Percentiles rank a stretch among this genome's conserved stretches.
phyloP scores from a whole-genome alignment of 2,888 invertebrate species.

The Lingula anatina region DNA sequence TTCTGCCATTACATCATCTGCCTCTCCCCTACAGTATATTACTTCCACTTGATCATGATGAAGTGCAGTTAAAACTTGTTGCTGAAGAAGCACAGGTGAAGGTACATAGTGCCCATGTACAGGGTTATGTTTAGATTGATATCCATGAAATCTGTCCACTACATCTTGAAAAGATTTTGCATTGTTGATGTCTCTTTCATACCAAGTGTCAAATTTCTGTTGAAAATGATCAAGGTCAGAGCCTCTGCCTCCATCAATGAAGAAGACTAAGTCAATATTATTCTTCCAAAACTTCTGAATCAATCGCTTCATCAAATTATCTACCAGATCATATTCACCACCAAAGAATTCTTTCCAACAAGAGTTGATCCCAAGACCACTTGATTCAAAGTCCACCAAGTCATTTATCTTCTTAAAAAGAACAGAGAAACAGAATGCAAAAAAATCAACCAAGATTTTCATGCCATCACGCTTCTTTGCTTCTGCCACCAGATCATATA shows the following conservation, averaged over 20 bases:
- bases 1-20: constrained; percentile 34
- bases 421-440: constrained; percentile 34
- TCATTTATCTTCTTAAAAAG: constrained; percentile 26
- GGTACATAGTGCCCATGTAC: too few species aligned
- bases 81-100: constrained; percentile 41
- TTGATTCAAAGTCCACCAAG: too few species aligned
- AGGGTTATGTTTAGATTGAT: too few species aligned
- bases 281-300: constrained; percentile 27
- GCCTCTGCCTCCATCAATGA: constrained; percentile 39
- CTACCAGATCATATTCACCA: constrained; percentile 36
- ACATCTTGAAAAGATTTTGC: constrained; percentile 23
- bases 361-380: constrained; percentile 19
- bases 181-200: constrained; percentile 25
- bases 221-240: constrained; percentile 21
- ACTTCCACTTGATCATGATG: constrained; percentile 31
- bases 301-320: constrained; percentile 28
- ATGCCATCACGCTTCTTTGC: constrained; percentile 28
- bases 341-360: constrained; percentile 34
- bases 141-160: constrained; percentile 25
- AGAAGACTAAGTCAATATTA: constrained; percentile 37
- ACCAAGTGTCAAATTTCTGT: constrained; percentile 41
- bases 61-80: constrained; percentile 27
- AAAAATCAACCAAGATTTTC: constrained; percentile 43
- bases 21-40: constrained; percentile 34
- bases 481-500: constrained; percentile 32